phyloP scores from a whole-genome alignment of 1,140 invertebrate species.

The Protaetia brevitarsis region DNA sequence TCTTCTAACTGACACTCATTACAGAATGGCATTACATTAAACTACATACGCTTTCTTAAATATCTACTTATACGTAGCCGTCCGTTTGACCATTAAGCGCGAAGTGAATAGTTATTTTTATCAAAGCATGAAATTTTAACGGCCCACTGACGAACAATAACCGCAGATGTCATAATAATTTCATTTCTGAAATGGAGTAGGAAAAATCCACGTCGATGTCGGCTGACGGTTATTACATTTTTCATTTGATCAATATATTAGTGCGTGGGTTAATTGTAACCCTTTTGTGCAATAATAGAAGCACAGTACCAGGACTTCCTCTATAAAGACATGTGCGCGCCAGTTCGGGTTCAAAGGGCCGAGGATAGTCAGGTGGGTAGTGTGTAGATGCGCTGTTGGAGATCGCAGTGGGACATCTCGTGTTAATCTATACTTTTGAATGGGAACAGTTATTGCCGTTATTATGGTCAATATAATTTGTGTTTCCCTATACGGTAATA shows the following conservation, averaged over 20 bases:
- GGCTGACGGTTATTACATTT: not conserved
- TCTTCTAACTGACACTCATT: slow-evolving; percentile 5
- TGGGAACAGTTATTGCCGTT: not conserved
- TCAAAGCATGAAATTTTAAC: not conserved
- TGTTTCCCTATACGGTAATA: too few species aligned
- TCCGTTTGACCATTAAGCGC: not conserved
- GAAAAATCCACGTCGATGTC: not conserved
- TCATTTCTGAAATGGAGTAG: not conserved
- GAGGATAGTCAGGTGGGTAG: not conserved
- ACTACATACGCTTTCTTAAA: not conserved
- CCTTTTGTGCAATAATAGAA: not conserved
- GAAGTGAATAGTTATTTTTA: not conserved
- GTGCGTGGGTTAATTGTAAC: not conserved
- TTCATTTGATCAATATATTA: not conserved
- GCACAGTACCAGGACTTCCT: slow-evolving; percentile 3
- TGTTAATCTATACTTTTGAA: slow-evolving; percentile 3
- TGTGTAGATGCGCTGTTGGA: slow-evolving; percentile 1
- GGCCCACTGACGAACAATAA: not conserved
- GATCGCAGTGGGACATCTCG: slow-evolving; percentile 6
- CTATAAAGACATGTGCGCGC: slow-evolving; percentile 5
- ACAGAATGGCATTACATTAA: not conserved
- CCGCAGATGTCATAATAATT: slow-evolving; percentile 9
- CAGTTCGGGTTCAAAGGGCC: not conserved
- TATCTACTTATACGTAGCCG: not conserved
- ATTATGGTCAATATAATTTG: slow-evolving; percentile 5